Percentiles rank a stretch among this genome's conserved stretches.
phyloP scores from a whole-genome alignment of 2,113 vertebrate genomes.

The Lates calcarifer region DNA sequence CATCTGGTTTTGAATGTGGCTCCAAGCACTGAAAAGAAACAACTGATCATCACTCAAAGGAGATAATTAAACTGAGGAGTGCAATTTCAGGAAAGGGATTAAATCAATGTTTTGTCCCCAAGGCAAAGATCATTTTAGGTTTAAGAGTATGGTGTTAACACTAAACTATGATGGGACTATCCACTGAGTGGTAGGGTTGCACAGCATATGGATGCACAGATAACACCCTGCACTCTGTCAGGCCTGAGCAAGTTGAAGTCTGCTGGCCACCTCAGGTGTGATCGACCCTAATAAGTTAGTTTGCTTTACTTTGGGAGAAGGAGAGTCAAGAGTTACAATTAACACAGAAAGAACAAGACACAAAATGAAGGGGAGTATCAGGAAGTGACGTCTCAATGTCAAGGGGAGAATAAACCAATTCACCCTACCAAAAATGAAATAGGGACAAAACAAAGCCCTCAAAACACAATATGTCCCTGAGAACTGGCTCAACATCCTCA shows the following conservation, averaged over 20 bases:
- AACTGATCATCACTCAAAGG: not conserved
- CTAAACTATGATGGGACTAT: not conserved
- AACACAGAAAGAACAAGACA: not conserved
- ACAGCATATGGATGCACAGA: not conserved
- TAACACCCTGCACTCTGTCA: not conserved
- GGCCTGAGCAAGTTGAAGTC: not conserved
- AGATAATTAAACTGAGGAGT: not conserved
- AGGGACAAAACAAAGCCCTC: conserved; percentile 44
- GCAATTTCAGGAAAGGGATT: not conserved
- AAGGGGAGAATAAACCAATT: conserved; percentile 11
- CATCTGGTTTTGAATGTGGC: not conserved
- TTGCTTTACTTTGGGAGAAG: not conserved
- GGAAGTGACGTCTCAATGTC: conserved; percentile 15
- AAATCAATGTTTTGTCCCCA: not conserved
- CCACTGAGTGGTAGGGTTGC: conserved; percentile 7
- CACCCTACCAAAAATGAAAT: conserved; percentile 11
- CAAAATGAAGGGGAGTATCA: not conserved
- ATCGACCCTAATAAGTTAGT: not conserved
- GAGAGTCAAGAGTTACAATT: not conserved
- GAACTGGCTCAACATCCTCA: conserved; percentile 57
- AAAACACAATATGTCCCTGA: conserved; percentile 69
- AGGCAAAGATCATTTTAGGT: not conserved
- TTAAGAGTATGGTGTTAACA: not conserved
- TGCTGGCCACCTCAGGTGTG: conserved; percentile 2
- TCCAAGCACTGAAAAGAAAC: not conserved